Conservation (phyloP, 2,797 vertebrate genomes). For the Myiothlypis coronata region DNA sequence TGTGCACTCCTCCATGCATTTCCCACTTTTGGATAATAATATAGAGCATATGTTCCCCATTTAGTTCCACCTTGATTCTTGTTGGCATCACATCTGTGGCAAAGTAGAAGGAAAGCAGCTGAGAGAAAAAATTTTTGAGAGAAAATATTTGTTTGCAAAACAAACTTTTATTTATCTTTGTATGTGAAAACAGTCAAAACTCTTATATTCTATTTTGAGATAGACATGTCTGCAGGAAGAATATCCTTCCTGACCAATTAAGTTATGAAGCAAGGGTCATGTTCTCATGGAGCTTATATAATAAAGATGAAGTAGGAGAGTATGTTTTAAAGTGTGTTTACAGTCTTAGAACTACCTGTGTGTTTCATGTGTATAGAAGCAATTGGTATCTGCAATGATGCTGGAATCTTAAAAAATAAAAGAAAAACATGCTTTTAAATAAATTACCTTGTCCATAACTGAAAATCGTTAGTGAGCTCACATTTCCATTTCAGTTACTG, state of each 20-base stretch:
- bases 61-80: background rate
- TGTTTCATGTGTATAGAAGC: background rate
- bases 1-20: background rate
- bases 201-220: background rate
- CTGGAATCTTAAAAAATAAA: background rate
- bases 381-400: background rate
- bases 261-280: background rate
- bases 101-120: background rate
- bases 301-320: background rate
- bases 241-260: background rate
- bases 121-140: background rate
- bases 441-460: background rate
- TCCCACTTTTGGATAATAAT: background rate
- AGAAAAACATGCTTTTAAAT: background rate
- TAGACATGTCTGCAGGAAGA: background rate
- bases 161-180: background rate
- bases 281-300: background rate
- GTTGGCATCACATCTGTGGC: background rate
- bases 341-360: background rate
- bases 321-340: background rate
- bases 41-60: background rate
- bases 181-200: background rate
- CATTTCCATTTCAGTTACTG: background rate
- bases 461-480: background rate
- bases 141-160: background rate